Base-by-base conservation (phyloP, 92 coral and sea anemone genomes). In the Scolanthus callimorphus region DNA sequence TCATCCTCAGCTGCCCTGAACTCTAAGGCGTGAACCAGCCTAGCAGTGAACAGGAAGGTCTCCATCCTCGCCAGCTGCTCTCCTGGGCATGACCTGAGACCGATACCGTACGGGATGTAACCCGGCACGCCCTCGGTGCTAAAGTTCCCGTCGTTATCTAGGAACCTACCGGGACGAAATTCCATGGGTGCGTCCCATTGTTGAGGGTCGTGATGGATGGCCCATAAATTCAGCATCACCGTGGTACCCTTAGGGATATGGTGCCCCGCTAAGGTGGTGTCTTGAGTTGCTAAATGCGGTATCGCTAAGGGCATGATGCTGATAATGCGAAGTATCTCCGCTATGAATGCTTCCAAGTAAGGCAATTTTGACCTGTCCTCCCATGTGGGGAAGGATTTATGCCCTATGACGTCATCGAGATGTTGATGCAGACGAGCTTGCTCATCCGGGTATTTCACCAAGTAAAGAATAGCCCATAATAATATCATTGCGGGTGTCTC, bases 61-160 rank as follows among this genome's bases (percentile, higher is more conserved):
- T 79, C 77, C 28, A 83, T 71, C 29, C 73, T 73, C 0, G 91
- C 80, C 38, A 85, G 64, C 2, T 73, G 50, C 59, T 85, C 91
- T 8, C 91, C 91, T n/a, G 82, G 86, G 41, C 91, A 85, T 11
- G 80, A 81, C 4, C 91, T 76, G 41, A 70, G 79, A 17, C 91
- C 91, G 11, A 76, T 39, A 0, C 79, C 78, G 69, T 70, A 85
- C 17, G 91, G 68, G 29, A 74, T 44, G 49, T 67, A 52, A 39
- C 85, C 73, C 4, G 60, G 27, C 21, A 55, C 63, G 25, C 47
- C 39, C 37, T 62, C 69, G 3, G 79, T 55, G 15, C 57, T 45
- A 27, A 57, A 85, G 26, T 28, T 31, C 15, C 91, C 91, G 23
- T 69, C 28, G 8, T 46, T 64, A 31, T 79, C 82, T 22, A 85